phyloP scores from a whole-genome alignment of 2,888 invertebrate genomes.

The Chrysolina americana region DNA sequence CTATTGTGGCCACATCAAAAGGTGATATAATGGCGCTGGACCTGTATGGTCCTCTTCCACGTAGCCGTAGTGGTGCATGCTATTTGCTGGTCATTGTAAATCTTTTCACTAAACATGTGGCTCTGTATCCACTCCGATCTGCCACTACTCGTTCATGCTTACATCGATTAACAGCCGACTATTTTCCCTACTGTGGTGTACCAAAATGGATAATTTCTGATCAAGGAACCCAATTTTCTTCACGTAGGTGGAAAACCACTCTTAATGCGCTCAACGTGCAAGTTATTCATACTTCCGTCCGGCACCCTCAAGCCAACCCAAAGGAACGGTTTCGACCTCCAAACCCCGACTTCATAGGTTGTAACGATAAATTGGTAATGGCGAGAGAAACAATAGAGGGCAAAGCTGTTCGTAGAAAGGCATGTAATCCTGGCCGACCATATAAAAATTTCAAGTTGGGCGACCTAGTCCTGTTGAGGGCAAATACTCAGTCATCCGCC shows the following conservation, averaged over 20 bases:
- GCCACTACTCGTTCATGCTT: no score
- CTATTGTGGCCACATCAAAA: no score
- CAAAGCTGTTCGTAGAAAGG: background rate
- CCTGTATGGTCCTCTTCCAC: no score
- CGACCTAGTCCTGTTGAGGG: no score
- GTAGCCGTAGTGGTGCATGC: no score
- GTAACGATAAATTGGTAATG: background rate
- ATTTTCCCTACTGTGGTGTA: background rate
- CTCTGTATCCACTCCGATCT: no score
- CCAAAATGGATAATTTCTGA: background rate
- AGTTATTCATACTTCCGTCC: slow-evolving; percentile 6
- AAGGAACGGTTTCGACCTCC: background rate
- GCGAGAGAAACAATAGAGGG: background rate
- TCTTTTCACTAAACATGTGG: background rate
- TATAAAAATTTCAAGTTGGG: background rate
- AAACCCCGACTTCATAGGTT: background rate
- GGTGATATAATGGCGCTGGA: no score
- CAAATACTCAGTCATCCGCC: no score
- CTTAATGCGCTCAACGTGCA: background rate
- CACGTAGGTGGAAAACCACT: background rate
- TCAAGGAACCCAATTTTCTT: slow-evolving; percentile 10
- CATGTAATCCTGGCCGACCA: background rate
- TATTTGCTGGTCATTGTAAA: background rate
- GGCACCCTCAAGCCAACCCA: slow-evolving; percentile 2
- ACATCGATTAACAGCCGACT: no score